Base-by-base conservation (phyloP, 1,140 invertebrate species). In the Bombus terrestris region DNA sequence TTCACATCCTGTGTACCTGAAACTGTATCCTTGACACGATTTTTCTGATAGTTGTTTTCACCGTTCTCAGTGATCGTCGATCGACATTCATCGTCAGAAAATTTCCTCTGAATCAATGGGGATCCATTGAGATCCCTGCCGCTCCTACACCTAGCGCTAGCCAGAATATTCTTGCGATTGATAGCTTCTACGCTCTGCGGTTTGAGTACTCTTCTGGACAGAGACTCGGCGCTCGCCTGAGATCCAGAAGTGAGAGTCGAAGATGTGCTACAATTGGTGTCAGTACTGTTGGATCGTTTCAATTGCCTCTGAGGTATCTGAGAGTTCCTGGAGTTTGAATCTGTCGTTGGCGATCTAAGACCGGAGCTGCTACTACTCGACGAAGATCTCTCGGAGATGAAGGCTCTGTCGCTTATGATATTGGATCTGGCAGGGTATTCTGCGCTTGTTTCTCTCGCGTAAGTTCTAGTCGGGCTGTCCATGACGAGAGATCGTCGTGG, bases 151-250 rank as follows among this genome's bases (percentile, higher is more conserved):
- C 97, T 97, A 5, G 98, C 97, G 71, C 97, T 98, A n/a, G 97
- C 97, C 43, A 98, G 94, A 77, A 98, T 98, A 93, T 98, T 98
- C 92, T 98, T 97, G 35, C 98, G 96, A 93, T 98, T 98, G 66
- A 98, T 97, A 8, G 97, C 97, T 93, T 98, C 97, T 62, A 98
- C 97, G 93, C 96, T 97, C 86, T 97, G 96, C 3, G 97, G 96
- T 93, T 98, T 98, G 39, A 98, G 95, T 81, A 98, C 96, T 88
- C 97, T 95, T 92, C 95, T 88, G 66, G 94, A 94, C 4, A 93
- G 39, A 2, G 93, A 94, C 73, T 94, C 93, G 0, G 92, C 91
- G 89, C 96, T 97, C 41, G 97, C 96, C 93, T 97, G 97, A 2
- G 97, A 97, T 15, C 96, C 96, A 1, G 97, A 97, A 5, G 96